Base-by-base conservation (phyloP, 2,797 vertebrate genomes). In the Cephalopachus bancanus region DNA sequence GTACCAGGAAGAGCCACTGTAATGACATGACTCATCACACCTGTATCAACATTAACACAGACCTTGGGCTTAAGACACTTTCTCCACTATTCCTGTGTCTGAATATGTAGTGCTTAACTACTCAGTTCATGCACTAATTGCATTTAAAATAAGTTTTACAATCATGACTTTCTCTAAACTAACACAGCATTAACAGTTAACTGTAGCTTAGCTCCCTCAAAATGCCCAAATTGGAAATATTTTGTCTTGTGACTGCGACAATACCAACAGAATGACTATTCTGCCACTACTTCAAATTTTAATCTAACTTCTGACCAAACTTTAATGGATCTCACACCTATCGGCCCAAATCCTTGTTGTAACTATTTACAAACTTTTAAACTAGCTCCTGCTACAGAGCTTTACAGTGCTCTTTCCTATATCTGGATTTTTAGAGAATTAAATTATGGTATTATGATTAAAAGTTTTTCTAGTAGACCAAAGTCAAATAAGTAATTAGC, bases 61-160 rank as follows among this genome's bases (percentile, higher is more conserved):
- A 88, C 7, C 15, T 33, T 33, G 37, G 55, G 62, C 10, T 37
- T 44, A 67, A 94, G 24, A 26, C 67, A 26, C 16, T 22, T 16
- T 62, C 53, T 51, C 71, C n/a, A 92, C n/a, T 78, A 91, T 37
- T 65, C 59, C 65, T 60, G 71, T 33, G 16, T 22, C 59, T 80
- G 37, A 95, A 94, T 22, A 69, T 17, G 22, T 49, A 95, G 89
- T 87, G 49, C 12, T 10, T 57, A 94, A 59, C 87, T 92, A 74
- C 19, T 83, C n/a, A 65, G 59, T 24, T 94, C 92, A 94, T 88
- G 85, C 88, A 95, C 81, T 87, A 92, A 75, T 5, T 64, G 14
- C 81, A 65, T 26, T 89, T 75, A 95, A 93, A 76, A 89, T n/a
- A 28, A 89, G 37, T 87, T 15, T 64, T 44, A 93, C 62, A 30